These are phyloP conservation scores for Hemibagrus wyckioides DNA, from an alignment of 2,113 vertebrate genomes.

Conservation along the genomic window DNA sequence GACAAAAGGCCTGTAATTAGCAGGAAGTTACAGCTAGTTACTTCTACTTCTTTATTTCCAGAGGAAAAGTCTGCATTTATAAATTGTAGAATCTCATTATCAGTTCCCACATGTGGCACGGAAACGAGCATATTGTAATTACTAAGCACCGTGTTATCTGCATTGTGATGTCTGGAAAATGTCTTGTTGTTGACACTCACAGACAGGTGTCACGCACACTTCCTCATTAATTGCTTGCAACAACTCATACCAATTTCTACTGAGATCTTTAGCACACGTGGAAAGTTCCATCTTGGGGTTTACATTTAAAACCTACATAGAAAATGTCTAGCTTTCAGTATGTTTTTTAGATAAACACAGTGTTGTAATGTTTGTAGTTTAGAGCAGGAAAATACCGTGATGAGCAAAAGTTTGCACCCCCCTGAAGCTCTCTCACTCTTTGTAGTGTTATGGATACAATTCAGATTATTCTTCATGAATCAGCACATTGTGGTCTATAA, in stretches of 20 bases:
- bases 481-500: background rate
- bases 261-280: background rate
- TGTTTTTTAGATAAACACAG: background rate
- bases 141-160: background rate
- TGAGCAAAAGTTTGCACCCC: background rate
- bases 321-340: background rate
- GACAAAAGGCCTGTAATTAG: background rate
- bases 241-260: background rate
- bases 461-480: background rate
- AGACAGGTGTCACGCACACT: conserved; percentile 27
- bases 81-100: conserved; percentile 10
- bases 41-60: background rate
- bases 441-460: background rate
- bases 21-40: no score
- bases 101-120: background rate
- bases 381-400: background rate
- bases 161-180: conserved; percentile 19
- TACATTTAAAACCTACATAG: background rate
- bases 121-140: conserved; percentile 1
- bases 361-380: background rate
- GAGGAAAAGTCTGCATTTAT: background rate
- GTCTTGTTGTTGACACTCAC: conserved; percentile 5
- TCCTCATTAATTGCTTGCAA: conserved; percentile 23
- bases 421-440: background rate
- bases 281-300: background rate